These are phyloP conservation scores for Prinia subflava DNA, from an alignment of 2,113 vertebrate genomes.

Conservation along the genomic window DNA sequence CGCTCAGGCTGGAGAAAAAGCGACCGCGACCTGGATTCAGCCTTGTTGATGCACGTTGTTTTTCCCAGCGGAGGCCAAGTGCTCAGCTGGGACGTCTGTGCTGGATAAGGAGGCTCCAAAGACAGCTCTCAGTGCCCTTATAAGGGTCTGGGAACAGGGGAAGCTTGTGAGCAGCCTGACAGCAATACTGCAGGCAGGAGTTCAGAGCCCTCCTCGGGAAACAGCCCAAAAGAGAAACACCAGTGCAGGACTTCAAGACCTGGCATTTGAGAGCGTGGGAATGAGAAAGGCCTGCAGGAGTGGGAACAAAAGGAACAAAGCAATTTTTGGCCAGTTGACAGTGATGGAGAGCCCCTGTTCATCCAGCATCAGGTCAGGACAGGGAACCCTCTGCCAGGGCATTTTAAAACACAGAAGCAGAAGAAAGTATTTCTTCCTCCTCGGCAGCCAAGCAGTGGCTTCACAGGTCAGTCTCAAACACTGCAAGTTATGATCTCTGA, in stretches of 20 bases:
- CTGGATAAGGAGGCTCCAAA: not conserved
- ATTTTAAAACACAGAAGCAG: constrained; percentile 27
- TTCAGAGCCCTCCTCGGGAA: constrained; percentile 3
- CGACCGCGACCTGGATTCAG: not conserved
- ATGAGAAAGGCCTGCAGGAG: constrained; percentile 22
- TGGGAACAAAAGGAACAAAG: constrained; percentile 28
- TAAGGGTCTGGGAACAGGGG: constrained; percentile 21
- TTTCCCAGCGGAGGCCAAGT: not conserved
- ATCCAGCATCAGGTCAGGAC: constrained; percentile 26
- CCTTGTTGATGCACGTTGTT: not conserved
- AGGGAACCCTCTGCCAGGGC: constrained; percentile 12
- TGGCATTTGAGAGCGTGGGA: constrained; percentile 53
- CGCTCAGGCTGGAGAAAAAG: not conserved
- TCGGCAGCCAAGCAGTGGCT: constrained; percentile 15
- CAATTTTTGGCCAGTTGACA: constrained; percentile 10
- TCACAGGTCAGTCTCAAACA: not conserved
- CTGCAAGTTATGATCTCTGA: not conserved
- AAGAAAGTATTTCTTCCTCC: constrained; percentile 3
- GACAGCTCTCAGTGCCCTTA: constrained; percentile 28
- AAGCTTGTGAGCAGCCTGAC: not conserved
- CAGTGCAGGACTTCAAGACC: not conserved
- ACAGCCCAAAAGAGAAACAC: constrained; percentile 19
- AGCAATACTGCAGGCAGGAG: not conserved
- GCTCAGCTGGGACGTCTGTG: not conserved
- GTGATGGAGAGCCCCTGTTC: not conserved